A percentile compares a stretch with the other conserved stretches of the same genome.
These are phyloP conservation scores for Pseudomyrmex cubaensis DNA, from an alignment of 1,140 invertebrate genomes.

Conservation along the genomic window DNA sequence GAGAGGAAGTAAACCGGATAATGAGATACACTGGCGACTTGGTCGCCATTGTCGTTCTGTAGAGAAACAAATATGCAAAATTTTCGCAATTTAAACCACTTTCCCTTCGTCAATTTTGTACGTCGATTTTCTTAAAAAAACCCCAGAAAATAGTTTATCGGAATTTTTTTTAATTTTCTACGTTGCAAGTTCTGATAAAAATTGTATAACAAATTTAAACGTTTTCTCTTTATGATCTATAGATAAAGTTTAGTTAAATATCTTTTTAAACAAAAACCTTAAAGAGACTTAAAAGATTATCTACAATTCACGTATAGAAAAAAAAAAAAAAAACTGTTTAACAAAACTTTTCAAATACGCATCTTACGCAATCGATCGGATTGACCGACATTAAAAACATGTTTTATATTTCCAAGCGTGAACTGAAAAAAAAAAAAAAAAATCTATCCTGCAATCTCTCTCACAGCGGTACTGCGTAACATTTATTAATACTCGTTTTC, in stretches of 20 bases:
- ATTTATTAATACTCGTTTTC: background rate
- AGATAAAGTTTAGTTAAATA: too few relatives aligned
- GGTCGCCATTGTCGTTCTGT: background rate
- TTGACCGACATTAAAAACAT: background rate
- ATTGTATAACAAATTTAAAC: too few relatives aligned
- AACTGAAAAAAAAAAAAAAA: background rate
- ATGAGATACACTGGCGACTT: constrained; percentile 7
- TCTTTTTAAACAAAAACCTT: too few relatives aligned
- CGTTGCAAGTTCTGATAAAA: background rate
- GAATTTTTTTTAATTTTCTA: background rate
- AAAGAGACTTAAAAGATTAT: too few relatives aligned
- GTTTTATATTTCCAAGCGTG: background rate
- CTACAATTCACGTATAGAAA: too few relatives aligned
- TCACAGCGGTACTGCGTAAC: background rate
- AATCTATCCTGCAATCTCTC: background rate
- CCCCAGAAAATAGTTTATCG: background rate
- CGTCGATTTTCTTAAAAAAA: background rate
- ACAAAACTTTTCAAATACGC: background rate
- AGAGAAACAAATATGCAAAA: background rate
- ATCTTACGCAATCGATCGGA: background rate
- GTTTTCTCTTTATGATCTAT: too few relatives aligned
- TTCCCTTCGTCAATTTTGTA: too few relatives aligned
- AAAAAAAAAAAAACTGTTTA: too few relatives aligned
- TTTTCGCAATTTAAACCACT: background rate
- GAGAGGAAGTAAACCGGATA: constrained; percentile 18